Evolutionary conservation across 1,140 invertebrate genomes (phyloP).

Genomic region (Probaryconus sp.): DNA sequence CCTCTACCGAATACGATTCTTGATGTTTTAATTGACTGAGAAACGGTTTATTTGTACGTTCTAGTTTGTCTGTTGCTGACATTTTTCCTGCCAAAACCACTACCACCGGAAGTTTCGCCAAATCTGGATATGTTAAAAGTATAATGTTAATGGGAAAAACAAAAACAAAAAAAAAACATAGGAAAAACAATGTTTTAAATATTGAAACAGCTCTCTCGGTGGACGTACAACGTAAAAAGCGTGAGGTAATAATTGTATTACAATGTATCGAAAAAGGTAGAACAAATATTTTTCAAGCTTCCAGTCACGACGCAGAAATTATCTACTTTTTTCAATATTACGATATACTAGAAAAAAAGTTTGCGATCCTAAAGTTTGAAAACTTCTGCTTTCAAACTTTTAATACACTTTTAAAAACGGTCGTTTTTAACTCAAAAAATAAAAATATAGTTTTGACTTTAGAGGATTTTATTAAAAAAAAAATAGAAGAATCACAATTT

Average conservation of each 20-base stretch:
- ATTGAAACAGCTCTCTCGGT: slow-evolving; percentile 43
- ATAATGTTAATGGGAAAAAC: slow-evolving; percentile 14
- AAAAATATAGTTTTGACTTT: no score
- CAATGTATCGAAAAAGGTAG: slow-evolving; percentile 10
- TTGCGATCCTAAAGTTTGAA: no score
- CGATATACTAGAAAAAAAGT: no score
- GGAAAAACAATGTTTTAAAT: slow-evolving; percentile 14
- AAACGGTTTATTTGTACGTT: slow-evolving; percentile 16
- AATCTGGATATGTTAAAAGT: slow-evolving; percentile 36
- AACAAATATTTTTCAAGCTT: background rate
- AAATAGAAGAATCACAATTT: no score
- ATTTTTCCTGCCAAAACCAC: slow-evolving; percentile 57
- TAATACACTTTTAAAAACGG: no score
- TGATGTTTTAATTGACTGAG: background rate
- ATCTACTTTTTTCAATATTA: background rate
- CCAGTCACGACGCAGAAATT: background rate
- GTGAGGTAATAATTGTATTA: slow-evolving; percentile 24
- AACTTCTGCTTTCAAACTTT: no score
- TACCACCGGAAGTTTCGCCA: slow-evolving; percentile 37
- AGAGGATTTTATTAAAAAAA: no score
- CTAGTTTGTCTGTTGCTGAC: slow-evolving; percentile 58
- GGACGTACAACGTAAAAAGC: slow-evolving; percentile 16
- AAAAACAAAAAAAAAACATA: slow-evolving; percentile 7
- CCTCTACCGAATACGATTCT: no score
- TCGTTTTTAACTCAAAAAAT: no score